Conservation (phyloP, 2,113 vertebrate genomes). For the Microtus pennsylvanicus region DNA sequence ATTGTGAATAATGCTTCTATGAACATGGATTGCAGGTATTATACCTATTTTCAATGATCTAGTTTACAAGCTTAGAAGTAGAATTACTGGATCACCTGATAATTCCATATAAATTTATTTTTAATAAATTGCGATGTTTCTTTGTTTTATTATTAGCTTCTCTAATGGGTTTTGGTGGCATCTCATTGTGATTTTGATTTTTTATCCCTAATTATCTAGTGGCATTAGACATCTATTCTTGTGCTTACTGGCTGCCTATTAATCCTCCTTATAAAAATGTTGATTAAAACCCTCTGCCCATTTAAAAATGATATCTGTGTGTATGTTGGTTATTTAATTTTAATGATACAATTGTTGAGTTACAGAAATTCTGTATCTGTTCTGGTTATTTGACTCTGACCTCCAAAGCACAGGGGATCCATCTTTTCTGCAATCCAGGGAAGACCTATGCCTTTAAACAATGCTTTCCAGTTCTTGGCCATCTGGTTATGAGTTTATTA, state of each 20-base stretch:
- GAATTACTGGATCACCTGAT: not conserved
- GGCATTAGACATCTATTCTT: slow-evolving; percentile 6
- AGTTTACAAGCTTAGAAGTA: not conserved
- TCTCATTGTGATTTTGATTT: slow-evolving; percentile 23
- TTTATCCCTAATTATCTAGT: not conserved
- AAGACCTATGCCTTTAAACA: not conserved
- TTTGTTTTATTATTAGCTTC: not conserved
- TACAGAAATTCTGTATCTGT: not conserved
- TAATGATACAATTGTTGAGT: slow-evolving; percentile 1
- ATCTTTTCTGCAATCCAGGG: not conserved
- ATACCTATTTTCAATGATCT: not conserved
- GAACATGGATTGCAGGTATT: not conserved
- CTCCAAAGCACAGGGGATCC: not conserved
- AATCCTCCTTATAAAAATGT: slow-evolving; percentile 2
- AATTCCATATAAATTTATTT: not conserved
- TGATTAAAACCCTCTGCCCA: not conserved
- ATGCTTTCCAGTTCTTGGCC: not conserved
- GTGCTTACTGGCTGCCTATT: not conserved
- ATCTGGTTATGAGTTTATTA: slow-evolving; percentile 27
- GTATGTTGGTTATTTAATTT: not conserved
- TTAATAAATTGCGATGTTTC: not conserved
- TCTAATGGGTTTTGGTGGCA: not conserved
- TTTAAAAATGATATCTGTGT: not conserved
- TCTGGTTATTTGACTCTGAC: slow-evolving; percentile 24
- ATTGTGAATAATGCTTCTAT: slow-evolving; percentile 14